These are phyloP conservation scores for Neoarius graeffei DNA, from an alignment of 2,113 vertebrate genomes.

Conservation along the genomic window DNA sequence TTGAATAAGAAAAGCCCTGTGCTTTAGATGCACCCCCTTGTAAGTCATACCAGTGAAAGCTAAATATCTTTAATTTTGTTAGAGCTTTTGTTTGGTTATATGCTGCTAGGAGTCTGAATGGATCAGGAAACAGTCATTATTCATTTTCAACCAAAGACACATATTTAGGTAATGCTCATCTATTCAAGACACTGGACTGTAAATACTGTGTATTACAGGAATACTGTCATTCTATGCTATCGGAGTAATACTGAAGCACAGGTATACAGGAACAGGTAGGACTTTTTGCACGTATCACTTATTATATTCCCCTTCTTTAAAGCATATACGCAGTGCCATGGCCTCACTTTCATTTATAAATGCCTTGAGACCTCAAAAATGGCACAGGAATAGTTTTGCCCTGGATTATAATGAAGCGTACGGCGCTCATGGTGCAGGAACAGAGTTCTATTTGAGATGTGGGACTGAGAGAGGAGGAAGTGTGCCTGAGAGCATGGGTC, in stretches of 20 bases:
- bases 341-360: too few relatives aligned
- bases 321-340: too few relatives aligned
- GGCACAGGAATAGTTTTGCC: too few relatives aligned
- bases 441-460: background rate
- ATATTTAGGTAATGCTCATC: background rate
- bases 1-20: background rate
- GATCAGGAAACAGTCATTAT: background rate
- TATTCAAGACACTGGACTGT: too few relatives aligned
- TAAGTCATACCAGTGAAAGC: background rate
- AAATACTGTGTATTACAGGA: too few relatives aligned
- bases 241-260: background rate
- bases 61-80: background rate
- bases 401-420: background rate
- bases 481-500: slow-evolving; percentile 18
- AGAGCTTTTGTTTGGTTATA: background rate
- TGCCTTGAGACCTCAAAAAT: too few relatives aligned
- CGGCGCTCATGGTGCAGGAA: background rate
- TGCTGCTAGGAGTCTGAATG: background rate
- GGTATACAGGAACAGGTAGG: background rate
- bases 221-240: background rate
- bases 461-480: background rate
- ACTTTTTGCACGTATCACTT: background rate
- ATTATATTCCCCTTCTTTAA: background rate
- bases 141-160: background rate
- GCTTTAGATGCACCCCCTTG: background rate